phyloP scores from a whole-genome alignment of 2,797 vertebrate species.

The Diplodus puntazzo region DNA sequence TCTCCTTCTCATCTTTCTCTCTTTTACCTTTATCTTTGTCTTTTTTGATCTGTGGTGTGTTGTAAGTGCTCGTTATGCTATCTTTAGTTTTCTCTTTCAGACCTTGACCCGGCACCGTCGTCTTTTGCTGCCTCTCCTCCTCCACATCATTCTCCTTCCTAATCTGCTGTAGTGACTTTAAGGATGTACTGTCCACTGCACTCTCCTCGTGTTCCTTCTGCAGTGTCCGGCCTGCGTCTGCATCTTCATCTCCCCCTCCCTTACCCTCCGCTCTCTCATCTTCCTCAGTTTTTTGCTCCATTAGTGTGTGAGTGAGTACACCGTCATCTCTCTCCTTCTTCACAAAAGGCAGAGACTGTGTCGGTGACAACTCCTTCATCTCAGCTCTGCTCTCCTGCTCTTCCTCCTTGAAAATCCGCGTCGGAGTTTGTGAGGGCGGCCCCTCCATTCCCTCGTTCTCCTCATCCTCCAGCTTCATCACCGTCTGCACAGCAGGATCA shows the following conservation, averaged over 20 bases:
- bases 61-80: slow-evolving; percentile 45
- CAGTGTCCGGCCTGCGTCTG: slow-evolving; percentile 33
- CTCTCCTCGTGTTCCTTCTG: slow-evolving; percentile 49
- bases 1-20: slow-evolving; percentile 73
- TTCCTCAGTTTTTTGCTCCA: slow-evolving; percentile 56
- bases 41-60: slow-evolving; percentile 68
- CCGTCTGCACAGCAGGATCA: slow-evolving; percentile 40
- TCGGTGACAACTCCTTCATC: slow-evolving; percentile 42
- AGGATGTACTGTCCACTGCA: slow-evolving; percentile 32
- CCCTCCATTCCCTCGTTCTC: slow-evolving; percentile 40
- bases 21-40: slow-evolving; percentile 71
- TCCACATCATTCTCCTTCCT: slow-evolving; percentile 69
- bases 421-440: slow-evolving; percentile 25
- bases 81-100: slow-evolving; percentile 79
- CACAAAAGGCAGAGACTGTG: slow-evolving; percentile 29
- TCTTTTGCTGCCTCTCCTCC: slow-evolving; percentile 73
- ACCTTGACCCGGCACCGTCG: slow-evolving; percentile 36
- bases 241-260: slow-evolving; percentile 21
- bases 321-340: slow-evolving; percentile 68
- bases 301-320: slow-evolving; percentile 34
- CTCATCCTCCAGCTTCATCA: slow-evolving; percentile 53
- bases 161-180: slow-evolving; percentile 64
- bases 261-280: slow-evolving; percentile 44
- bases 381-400: slow-evolving; percentile 49
- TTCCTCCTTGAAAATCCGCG: slow-evolving; percentile 67